Evolutionary conservation across 2,113 vertebrate genomes (phyloP), one percentile per base, ranked within the genome.

Genomic region (Urocolius indicus): DNA sequence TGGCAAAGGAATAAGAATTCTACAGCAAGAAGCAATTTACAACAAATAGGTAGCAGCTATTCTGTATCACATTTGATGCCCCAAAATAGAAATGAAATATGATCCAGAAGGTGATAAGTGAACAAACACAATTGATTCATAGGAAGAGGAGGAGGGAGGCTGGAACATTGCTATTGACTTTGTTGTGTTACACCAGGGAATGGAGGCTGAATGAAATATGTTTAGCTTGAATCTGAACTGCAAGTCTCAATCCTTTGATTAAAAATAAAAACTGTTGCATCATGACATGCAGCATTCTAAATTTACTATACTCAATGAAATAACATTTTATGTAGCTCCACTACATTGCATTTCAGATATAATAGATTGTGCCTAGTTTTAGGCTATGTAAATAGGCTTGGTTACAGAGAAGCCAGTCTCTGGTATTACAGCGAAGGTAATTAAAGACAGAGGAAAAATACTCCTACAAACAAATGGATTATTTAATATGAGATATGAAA

Each of bases 51-150:
- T 89, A 88, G 62, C 48, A 93, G 59, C 67, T 92, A 90, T 84
- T 94, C 81, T 83, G 61, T 84, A 88, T 32, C 68, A 68, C 57
- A 94, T 93, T 77, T 91, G 77, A 89, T 87, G 71, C 21, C 52
- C 67, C 67, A 86, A 95, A 96, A 94, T 77, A 95, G 66, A 91
- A 96, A 93, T 91, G 66, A 97, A 96, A 94, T 94, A 97, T 72
- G 89, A 96, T 95, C 62, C 49, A 80, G 76, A 82, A 96, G 48
- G 49, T 72, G 78, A 88, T 93, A 93, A 96, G 41, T 97, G 94
- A 95, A 91, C 92, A 96, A 97, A 96, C 69, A 86, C 76, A 91
- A 94, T 52, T 93, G 88, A 90, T 91, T 94, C 4, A 0, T 34
- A 68, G 46, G 52, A 89, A 92, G 22, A 55, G 69, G 49, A 87